A percentile compares a stretch with the other conserved stretches of the same genome.
These are phyloP conservation scores for Cyprinodon diabolis DNA, from an alignment of 2,797 vertebrate species.

Conservation along the genomic window DNA sequence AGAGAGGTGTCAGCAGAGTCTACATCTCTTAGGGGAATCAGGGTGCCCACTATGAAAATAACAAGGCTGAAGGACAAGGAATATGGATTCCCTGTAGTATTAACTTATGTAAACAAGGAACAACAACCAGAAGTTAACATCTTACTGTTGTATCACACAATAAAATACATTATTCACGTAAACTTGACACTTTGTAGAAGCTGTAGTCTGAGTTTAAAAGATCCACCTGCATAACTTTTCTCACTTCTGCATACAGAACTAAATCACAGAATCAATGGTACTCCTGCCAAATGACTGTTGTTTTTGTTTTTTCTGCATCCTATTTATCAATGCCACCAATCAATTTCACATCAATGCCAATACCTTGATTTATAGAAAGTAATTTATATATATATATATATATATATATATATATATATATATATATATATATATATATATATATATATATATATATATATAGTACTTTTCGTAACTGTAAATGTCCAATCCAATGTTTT, in stretches of 20 bases:
- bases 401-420: too few relatives aligned
- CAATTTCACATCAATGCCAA: conserved; percentile 56
- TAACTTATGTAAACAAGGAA: conserved; percentile 16
- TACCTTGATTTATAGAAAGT: neutral
- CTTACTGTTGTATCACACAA: neutral
- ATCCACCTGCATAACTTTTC: conserved; percentile 20
- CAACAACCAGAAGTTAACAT: neutral
- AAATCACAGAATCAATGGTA: conserved; percentile 61
- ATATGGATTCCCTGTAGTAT: neutral
- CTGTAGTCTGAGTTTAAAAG: neutral
- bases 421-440: too few relatives aligned
- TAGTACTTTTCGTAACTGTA: too few relatives aligned
- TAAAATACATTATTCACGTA: neutral
- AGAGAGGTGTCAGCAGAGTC: conserved; percentile 42
- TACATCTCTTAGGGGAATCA: conserved; percentile 25
- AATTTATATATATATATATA: too few relatives aligned
- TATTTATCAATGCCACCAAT: conserved; percentile 66
- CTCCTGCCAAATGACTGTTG: conserved; percentile 54
- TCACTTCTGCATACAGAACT: conserved; percentile 37
- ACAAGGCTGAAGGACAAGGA: neutral
- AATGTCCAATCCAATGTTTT: too few relatives aligned
- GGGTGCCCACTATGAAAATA: conserved; percentile 10
- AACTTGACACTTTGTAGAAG: neutral
- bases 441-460: too few relatives aligned
- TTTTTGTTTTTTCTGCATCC: conserved; percentile 48